Evolutionary conservation across 2,797 vertebrate genomes (phyloP), one percentile per base, ranked within the genome.

Genomic region (Coilia nasus): DNA sequence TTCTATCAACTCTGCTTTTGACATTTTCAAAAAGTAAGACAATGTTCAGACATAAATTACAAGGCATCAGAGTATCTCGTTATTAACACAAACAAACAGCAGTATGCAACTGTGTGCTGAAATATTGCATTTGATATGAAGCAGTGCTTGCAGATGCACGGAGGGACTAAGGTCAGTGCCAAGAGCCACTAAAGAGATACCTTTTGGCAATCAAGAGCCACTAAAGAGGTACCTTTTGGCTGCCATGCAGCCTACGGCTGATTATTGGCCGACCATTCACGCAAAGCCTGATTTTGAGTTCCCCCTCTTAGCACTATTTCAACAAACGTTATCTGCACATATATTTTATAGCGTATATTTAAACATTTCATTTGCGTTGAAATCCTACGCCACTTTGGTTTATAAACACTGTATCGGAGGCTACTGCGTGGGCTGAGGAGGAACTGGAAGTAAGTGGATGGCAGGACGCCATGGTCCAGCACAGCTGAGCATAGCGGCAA

Each of bases 401-500:
- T 2, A 2, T 41, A 10, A 21, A 0, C 17, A 78, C 35, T 71
- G 2, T 25, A 64, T 28, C 23, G 14, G 25, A 31, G 15, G 12
- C 1, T 17, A 71, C 17, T 9, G 9, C 60, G 6, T 67, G 23
- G 11, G 6, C 28, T 14, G 64, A 71, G 31, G 4, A 35, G 12
- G 23, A 25, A 15, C 19, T 44, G 71, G 21, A 44, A 78, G 7
- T 1, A 78, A 44, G 35, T 78, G 35, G 6, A 17, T 31, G 12
- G 64, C 64, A 6, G 12, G 12, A 21, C 21, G 35, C 35, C 35
- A 21, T 41, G 21, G 71, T 41, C 6, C 71, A 21, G 71, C 15
- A 44, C 71, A 78, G 71, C 71, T 78, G 71, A 78, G 67, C 28
- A 75, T 75, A 75, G 71, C 41, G 71, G 71, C 44, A 41, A 78